Percentiles rank a stretch among this genome's conserved stretches.
Conservation (phyloP, 2,113 vertebrate species). For the Crotalus horridus region DNA sequence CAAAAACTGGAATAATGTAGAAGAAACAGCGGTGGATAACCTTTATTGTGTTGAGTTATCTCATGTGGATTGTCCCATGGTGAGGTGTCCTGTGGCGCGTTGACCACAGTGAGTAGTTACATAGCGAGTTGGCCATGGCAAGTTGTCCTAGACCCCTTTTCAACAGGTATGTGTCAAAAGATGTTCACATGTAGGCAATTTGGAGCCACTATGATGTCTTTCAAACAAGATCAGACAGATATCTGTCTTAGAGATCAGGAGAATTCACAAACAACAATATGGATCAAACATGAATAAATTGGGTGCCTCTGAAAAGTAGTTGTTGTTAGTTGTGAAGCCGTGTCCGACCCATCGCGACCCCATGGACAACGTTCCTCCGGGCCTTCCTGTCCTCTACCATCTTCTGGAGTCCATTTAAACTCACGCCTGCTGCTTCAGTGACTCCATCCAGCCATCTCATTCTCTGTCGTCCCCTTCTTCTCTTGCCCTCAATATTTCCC, state of each 20-base stretch:
- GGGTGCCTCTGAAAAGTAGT: neutral
- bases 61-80: neutral
- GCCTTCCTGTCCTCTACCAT: too few relatives aligned
- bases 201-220: neutral
- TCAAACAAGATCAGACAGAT: neutral
- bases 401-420: too few relatives aligned
- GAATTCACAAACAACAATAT: neutral
- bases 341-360: too few relatives aligned
- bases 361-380: too few relatives aligned
- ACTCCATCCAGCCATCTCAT: too few relatives aligned
- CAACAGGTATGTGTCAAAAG: neutral
- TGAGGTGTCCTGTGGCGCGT: neutral
- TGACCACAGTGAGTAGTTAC: too few relatives aligned
- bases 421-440: too few relatives aligned
- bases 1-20: neutral
- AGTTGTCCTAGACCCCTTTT: neutral
- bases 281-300: neutral
- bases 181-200: neutral
- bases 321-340: too few relatives aligned
- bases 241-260: neutral
- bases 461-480: too few relatives aligned
- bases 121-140: too few relatives aligned
- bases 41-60: neutral
- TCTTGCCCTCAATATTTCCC: too few relatives aligned
- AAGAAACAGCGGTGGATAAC: neutral